phyloP scores from a whole-genome alignment of 2,888 invertebrate species.

The Bursaphelenchus okinawaensis region DNA sequence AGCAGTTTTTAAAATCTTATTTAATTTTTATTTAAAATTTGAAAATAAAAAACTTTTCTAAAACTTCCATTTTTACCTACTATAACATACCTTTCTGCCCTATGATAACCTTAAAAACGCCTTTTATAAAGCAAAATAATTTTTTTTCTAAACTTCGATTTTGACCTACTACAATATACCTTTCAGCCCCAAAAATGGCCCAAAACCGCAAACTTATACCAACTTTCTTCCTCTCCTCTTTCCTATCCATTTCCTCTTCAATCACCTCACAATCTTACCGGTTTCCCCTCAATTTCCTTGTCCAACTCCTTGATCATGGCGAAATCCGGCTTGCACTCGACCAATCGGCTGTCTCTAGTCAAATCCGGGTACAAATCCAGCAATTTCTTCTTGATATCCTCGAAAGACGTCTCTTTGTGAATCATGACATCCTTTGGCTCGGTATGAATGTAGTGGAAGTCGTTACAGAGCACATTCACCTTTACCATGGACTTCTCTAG shows the following conservation, averaged over 20 bases:
- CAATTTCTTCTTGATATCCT: background rate
- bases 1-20: background rate
- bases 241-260: background rate
- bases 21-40: background rate
- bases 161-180: too few relatives aligned
- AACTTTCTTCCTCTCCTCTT: background rate
- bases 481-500: constrained; percentile 26
- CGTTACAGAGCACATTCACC: constrained; percentile 26
- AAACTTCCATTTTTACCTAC: too few relatives aligned
- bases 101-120: too few relatives aligned
- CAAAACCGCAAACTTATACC: background rate
- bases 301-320: constrained; percentile 1
- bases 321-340: constrained; percentile 5
- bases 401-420: constrained; percentile 15
- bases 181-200: background rate
- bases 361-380: background rate
- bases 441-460: constrained; percentile 8
- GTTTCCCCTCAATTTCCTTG: background rate
- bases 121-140: too few relatives aligned
- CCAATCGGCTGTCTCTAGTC: background rate
- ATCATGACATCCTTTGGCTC: constrained; percentile 4
- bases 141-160: too few relatives aligned
- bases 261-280: background rate
- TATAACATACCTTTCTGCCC: too few relatives aligned
- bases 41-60: too few relatives aligned